Conservation (phyloP, 2,113 vertebrate species). For the Xiphophorus hellerii region DNA sequence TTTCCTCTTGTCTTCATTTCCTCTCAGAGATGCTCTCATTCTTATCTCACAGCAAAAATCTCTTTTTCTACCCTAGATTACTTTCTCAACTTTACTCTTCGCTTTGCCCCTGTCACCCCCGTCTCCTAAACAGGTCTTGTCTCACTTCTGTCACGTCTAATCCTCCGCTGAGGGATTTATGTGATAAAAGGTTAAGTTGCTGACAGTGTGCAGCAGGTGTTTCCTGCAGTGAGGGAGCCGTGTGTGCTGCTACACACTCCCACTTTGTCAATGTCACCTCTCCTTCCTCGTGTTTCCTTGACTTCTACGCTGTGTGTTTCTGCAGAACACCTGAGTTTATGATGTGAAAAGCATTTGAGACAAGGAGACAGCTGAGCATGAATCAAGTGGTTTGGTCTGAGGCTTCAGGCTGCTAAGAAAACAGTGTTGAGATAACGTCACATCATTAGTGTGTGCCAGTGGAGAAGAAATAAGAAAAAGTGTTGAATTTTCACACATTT, state of each 20-base stretch:
- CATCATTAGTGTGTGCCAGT: conserved; percentile 34
- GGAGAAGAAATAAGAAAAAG: conserved; percentile 6
- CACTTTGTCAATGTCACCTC: conserved; percentile 73
- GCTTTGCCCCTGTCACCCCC: conserved; percentile 13
- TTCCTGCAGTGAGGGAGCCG: conserved; percentile 49
- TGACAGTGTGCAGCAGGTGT: conserved; percentile 74
- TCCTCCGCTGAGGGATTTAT: conserved; percentile 54
- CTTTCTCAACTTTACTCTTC: conserved; percentile 1
- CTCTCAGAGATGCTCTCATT: conserved; percentile 12
- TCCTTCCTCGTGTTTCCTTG: conserved; percentile 42
- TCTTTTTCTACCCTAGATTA: neutral
- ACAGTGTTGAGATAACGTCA: conserved; percentile 56
- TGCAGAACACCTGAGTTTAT: conserved; percentile 50
- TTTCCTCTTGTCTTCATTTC: neutral
- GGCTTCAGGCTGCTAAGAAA: conserved; percentile 35
- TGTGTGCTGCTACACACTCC: conserved; percentile 58
- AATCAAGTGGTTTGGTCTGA: conserved; percentile 29
- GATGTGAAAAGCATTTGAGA: conserved; percentile 46
- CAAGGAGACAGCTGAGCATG: conserved; percentile 39
- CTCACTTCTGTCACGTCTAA: conserved; percentile 59
- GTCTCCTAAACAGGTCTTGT: conserved; percentile 23
- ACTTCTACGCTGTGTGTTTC: conserved; percentile 34
- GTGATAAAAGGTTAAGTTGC: conserved; percentile 64
- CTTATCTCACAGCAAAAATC: conserved; percentile 21
- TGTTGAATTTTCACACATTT: neutral